Evolutionary conservation across 2,797 vertebrate species (phyloP), one percentile per base, ranked within the genome.

Genomic region (Monodelphis domestica): DNA sequence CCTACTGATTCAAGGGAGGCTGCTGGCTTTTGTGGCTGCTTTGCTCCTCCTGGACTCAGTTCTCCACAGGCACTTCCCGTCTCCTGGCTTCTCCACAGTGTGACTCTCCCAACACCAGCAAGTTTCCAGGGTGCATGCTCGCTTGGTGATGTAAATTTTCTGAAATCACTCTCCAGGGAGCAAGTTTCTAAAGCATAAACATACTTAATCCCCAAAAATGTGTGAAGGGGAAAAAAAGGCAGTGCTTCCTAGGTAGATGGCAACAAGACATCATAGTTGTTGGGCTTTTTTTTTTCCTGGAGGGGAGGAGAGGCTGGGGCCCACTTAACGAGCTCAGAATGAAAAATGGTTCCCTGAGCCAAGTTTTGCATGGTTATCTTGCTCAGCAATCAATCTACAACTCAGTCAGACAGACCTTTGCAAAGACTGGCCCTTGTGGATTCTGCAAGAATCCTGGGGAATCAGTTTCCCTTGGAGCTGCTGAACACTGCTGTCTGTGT

Each of bases 201-300:
- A 0, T 1, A 0, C 54, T 70, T 89, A 59, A n/a, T 0, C 6
- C 0, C 21, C 87, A 96, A 90, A 90, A 91, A 11, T 0, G 0
- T 0, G 9, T 84, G 70, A 84, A 84, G 70, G 70, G 70, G 70
- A 29, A 51, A 57, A 89, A 92, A 53, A 84, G 90, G 54, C 45
- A 51, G 89, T 93, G 89, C 87, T 89, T 57, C 12, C 38, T 87
- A 2, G 0, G 29, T 56, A 95, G 96, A 92, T 91, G 91, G 95
- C 92, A 87, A 33, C 7, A 88, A 50, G 70, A 84, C 38, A 50
- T 84, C 70, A 84, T 26, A 84, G 70, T 12, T 45, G n/a, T 12
- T 45, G n/a, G 7, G 2, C 7, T 50, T 45, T 84, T 84, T 45
- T 38, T 63, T 17, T 33, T 30, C 50, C 70, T 84, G 70, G 70